Conservation (phyloP, 2,797 vertebrate species). For the Argya squamiceps region DNA sequence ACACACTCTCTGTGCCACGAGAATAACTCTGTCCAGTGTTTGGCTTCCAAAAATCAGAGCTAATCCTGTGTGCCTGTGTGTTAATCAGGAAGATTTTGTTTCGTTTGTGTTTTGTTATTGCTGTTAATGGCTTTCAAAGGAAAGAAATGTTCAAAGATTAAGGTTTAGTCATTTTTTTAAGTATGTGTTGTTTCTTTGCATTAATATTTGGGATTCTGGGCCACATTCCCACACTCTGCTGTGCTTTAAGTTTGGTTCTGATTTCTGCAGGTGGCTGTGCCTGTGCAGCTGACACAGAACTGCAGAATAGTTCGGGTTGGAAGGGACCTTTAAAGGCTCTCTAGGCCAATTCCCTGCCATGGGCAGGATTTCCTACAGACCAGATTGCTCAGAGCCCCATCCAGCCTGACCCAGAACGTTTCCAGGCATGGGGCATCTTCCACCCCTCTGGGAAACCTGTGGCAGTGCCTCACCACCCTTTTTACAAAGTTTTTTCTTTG, state of each 20-base stretch:
- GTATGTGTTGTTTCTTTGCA: not conserved
- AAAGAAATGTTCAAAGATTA: not conserved
- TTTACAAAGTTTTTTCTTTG: not conserved
- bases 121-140: not conserved
- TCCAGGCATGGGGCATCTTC: not conserved
- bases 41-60: not conserved
- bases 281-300: not conserved
- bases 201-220: not conserved
- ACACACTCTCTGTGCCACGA: not conserved
- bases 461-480: not conserved
- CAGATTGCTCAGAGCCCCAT: not conserved
- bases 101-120: not conserved
- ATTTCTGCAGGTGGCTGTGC: not conserved
- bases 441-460: not conserved
- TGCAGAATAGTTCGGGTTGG: not conserved
- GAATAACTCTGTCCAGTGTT: not conserved
- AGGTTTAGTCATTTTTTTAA: not conserved
- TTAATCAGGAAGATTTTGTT: not conserved
- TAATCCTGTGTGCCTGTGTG: not conserved
- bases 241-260: not conserved
- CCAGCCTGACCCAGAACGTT: not conserved
- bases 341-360: not conserved
- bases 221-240: rapidly evolving
- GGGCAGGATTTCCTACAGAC: not conserved
- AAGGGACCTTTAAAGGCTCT: not conserved